Evolutionary conservation across 2,888 invertebrate genomes (phyloP).

Genomic region (Sycophila texana): DNA sequence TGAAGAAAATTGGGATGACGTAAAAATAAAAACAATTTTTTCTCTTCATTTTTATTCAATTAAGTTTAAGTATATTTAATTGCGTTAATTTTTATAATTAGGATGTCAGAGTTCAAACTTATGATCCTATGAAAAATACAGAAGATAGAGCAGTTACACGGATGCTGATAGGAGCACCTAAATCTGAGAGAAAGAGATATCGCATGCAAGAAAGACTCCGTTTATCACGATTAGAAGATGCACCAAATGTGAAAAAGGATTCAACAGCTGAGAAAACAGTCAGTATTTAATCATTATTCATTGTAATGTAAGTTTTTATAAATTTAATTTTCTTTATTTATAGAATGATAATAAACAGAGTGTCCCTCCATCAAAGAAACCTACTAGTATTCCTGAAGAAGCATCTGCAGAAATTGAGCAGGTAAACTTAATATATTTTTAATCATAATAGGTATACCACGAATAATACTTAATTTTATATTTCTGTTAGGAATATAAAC

Average conservation of each 20-base stretch:
- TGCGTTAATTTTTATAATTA: constrained; percentile 34
- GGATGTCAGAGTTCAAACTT: constrained; percentile 55
- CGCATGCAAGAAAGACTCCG: constrained; percentile 56
- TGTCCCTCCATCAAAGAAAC: neutral
- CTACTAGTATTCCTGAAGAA: too few relatives aligned
- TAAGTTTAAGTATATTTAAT: neutral
- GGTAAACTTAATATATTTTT: neutral
- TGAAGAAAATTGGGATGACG: constrained; percentile 58
- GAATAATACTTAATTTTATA: neutral
- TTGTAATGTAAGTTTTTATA: neutral
- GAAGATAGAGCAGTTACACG: constrained; percentile 53
- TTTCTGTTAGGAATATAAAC: constrained; percentile 42
- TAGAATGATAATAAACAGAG: neutral
- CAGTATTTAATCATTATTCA: neutral
- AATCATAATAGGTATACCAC: neutral
- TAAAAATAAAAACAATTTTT: constrained; percentile 35
- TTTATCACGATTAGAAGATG: constrained; percentile 41
- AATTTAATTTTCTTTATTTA: neutral
- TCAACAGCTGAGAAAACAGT: neutral
- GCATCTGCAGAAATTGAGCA: too few relatives aligned
- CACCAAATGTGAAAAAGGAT: neutral
- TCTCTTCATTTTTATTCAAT: constrained; percentile 7
- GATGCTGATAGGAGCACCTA: constrained; percentile 54
- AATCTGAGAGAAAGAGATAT: constrained; percentile 58
- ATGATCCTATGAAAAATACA: constrained; percentile 58